Base-by-base conservation (phyloP, 2,888 invertebrate genomes). In the Busseola fusca region DNA sequence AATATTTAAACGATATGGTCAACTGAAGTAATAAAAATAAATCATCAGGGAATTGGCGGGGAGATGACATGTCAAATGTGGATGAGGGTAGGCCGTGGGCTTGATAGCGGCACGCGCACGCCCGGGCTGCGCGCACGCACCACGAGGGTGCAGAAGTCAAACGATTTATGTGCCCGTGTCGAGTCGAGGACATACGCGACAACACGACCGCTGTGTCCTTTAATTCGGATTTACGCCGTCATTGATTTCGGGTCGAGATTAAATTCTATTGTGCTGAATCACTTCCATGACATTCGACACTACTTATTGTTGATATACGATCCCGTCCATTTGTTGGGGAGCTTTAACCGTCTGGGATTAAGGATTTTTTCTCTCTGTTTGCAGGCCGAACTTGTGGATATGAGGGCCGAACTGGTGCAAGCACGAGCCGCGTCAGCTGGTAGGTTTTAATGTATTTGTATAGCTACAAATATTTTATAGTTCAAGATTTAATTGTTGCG, bases 311-410 rank as follows among this genome's bases (percentile, higher is more conserved):
- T 90, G 91, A 88, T 87, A 91, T 90, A 88, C 78, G 91, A 91
- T 82, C 83, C 88, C 84, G 80, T 85, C 76, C 85, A 84, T 87
- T 87, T 86, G 86, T 86, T 83, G 69, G 80, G 73, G 76, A 81
- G 82, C 84, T 85, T 87, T 82, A 80, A 78, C 80, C 73, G 81
- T 80, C 50, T 71, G 73, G 81, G 83, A 86, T 84, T 87, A 88
- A 81, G 74, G 71, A 37, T 73, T 81, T 83, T 84, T 86, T 86
- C 86, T 86, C 71, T 91, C 70, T 90, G 87, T 91, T 93, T 90
- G 67, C 95, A 98, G 98, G 98, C 98, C 72, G 98, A 98, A 92
- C 93, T 98, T 81, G 96, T 97, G 68, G 97, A 97, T 87, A 96
- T 97, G 95, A 96, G 97, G 86, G 96, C 97, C 68, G 97, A 98